Percentiles rank a stretch among this genome's conserved stretches.
Evolutionary conservation across 2,113 vertebrate species (phyloP).

Genomic region (Lynx canadensis): DNA sequence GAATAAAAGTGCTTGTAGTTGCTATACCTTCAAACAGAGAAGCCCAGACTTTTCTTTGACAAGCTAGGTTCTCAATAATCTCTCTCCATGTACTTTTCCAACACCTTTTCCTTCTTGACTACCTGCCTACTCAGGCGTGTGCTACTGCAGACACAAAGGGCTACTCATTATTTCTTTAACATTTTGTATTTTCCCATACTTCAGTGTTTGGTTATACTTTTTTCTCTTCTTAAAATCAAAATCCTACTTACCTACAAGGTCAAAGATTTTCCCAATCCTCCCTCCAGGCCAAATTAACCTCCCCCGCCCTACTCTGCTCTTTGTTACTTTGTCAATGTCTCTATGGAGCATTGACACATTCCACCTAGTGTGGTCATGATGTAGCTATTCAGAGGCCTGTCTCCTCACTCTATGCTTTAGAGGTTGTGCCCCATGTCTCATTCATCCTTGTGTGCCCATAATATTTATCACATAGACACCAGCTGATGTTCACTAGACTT

Average conservation of each 20-base stretch:
- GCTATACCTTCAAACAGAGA: not conserved
- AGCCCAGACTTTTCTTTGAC: not conserved
- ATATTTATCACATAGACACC: not conserved
- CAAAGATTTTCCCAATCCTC: not conserved
- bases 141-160: not conserved
- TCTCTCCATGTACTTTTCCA: not conserved
- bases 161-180: not conserved
- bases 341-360: not conserved
- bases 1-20: conserved; percentile 14
- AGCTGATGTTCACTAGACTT: not conserved
- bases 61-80: conserved; percentile 13
- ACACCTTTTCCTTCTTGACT: not conserved
- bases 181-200: not conserved
- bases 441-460: not conserved
- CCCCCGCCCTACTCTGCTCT: not conserved
- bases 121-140: not conserved
- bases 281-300: not conserved
- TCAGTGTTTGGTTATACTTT: not conserved
- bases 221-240: not conserved
- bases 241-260: not conserved
- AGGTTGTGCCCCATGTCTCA: not conserved
- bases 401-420: not conserved
- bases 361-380: not conserved
- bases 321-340: not conserved
- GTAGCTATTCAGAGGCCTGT: not conserved